Evolutionary conservation across 2,888 invertebrate genomes (phyloP).

Genomic region (Protophormia terraenovae): DNA sequence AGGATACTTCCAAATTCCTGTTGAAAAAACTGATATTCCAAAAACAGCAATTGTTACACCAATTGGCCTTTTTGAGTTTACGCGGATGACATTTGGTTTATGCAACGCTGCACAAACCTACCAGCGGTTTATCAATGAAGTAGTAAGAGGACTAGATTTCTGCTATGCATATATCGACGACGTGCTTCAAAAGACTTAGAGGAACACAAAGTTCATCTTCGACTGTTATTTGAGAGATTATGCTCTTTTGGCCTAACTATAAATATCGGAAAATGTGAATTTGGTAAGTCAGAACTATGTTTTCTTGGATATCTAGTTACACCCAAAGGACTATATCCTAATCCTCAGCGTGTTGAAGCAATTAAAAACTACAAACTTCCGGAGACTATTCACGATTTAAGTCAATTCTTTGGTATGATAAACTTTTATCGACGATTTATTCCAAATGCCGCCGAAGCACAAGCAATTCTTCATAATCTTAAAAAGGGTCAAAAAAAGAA

Average conservation of each 20-base stretch:
- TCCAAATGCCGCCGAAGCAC: neutral
- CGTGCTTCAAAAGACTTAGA: neutral
- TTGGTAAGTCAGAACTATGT: conserved; percentile 12
- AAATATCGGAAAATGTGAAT: conserved; percentile 1
- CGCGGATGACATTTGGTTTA: no score
- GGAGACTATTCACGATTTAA: neutral
- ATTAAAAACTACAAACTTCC: neutral
- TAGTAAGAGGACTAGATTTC: neutral
- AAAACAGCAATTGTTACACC: no score
- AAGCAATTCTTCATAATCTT: conserved; percentile 12
- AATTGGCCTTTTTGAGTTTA: no score
- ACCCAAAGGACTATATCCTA: no score
- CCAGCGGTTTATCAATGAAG: no score
- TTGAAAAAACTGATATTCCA: neutral
- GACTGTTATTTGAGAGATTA: no score
- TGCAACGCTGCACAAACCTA: no score
- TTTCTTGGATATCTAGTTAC: no score
- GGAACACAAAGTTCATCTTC: no score
- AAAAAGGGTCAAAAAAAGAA: neutral
- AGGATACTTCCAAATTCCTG: neutral
- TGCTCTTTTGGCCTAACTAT: neutral
- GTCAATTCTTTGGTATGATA: neutral
- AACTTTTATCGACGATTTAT: neutral
- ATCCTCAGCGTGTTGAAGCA: no score
- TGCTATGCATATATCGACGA: neutral